Percentiles rank a stretch among this genome's conserved stretches.
Conservation (phyloP, 2,797 vertebrate genomes). For the Fistularia commersonii region DNA sequence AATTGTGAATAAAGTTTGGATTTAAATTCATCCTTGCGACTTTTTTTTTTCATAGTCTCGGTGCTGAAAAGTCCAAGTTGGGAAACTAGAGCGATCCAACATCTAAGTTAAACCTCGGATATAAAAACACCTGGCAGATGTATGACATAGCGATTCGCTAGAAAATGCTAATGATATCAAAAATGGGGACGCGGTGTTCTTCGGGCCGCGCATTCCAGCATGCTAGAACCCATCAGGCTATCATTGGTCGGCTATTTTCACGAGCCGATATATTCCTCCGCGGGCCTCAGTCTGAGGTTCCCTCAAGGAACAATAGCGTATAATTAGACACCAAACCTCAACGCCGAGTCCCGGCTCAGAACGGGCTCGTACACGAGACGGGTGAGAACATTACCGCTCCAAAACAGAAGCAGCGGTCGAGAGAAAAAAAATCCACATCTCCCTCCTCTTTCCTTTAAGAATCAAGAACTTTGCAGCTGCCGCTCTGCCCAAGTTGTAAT, state of each 20-base stretch:
- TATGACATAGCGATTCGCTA: too few relatives aligned
- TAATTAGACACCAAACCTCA: constrained; percentile 18
- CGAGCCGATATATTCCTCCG: constrained; percentile 38
- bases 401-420: constrained; percentile 18
- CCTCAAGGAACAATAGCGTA: constrained; percentile 18
- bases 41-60: neutral
- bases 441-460: constrained; percentile 15
- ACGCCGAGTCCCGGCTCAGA: constrained; percentile 32
- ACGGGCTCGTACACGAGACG: constrained; percentile 13
- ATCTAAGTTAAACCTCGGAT: too few relatives aligned
- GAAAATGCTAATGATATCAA: too few relatives aligned
- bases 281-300: constrained; percentile 40
- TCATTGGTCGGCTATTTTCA: constrained; percentile 55
- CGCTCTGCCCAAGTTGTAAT: too few relatives aligned
- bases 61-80: too few relatives aligned
- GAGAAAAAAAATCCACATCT: constrained; percentile 5
- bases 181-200: too few relatives aligned
- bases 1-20: constrained; percentile 75
- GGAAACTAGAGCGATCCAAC: too few relatives aligned
- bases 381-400: constrained; percentile 7
- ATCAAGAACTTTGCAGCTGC: too few relatives aligned
- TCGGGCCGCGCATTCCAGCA: too few relatives aligned
- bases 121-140: too few relatives aligned
- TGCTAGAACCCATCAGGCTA: constrained; percentile 17
- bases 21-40: constrained; percentile 10